Evolutionary conservation across 1,140 invertebrate species (phyloP).

Genomic region (Drosophila sechellia): DNA sequence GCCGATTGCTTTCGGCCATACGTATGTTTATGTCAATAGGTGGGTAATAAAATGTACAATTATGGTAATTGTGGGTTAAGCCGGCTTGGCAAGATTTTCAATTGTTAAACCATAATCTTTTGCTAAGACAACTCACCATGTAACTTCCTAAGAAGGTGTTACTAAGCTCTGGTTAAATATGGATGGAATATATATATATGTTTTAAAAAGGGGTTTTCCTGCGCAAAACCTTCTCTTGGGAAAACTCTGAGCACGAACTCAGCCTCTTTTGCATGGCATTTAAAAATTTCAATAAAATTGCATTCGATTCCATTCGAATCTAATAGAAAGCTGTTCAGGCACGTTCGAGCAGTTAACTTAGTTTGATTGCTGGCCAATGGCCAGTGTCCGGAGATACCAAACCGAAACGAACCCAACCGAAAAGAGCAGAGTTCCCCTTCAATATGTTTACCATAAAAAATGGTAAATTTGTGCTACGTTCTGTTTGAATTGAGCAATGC

Average conservation of each 20-base stretch:
- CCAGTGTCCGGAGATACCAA: slow-evolving; percentile 15
- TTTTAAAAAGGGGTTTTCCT: background rate
- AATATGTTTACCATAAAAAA: slow-evolving; percentile 78
- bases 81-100: background rate
- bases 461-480: slow-evolving; percentile 77
- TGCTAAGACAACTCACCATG: too few species aligned
- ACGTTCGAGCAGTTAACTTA: slow-evolving; percentile 70
- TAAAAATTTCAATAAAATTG: slow-evolving; percentile 49
- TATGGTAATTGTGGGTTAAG: slow-evolving; percentile 8
- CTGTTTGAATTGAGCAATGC: slow-evolving; percentile 53
- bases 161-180: background rate
- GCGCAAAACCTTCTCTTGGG: background rate
- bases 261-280: slow-evolving; percentile 35
- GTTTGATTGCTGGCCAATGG: slow-evolving; percentile 67
- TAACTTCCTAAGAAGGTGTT: background rate
- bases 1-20: background rate
- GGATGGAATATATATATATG: background rate
- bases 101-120: background rate
- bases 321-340: slow-evolving; percentile 20
- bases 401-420: background rate
- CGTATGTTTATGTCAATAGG: slow-evolving; percentile 24
- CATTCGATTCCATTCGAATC: slow-evolving; percentile 18
- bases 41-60: slow-evolving; percentile 14
- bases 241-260: slow-evolving; percentile 7
- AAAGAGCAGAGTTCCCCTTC: slow-evolving; percentile 1